Base-by-base conservation (phyloP, 2,888 invertebrate genomes). In the Leptopterna dolabrata region DNA sequence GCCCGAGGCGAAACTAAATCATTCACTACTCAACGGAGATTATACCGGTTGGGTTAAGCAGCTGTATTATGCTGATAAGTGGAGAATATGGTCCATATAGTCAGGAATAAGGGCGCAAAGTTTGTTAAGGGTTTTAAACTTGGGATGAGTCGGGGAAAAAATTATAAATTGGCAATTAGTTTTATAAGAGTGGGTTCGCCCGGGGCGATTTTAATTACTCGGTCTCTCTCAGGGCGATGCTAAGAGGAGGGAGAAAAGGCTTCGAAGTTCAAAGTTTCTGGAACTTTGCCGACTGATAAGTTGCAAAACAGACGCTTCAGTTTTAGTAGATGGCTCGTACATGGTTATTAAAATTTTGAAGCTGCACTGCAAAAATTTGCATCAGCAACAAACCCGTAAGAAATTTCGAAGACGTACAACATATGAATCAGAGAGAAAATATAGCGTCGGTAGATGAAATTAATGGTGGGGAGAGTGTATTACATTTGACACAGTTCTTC, bases 121-220 rank as follows among this genome's bases (percentile, higher is more conserved):
- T 78, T 78, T 78, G 78, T 78, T 78, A 73, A 76, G 45, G 78
- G 45, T 45, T 43, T 41, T 47, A 43, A 78, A 29, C 41, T 47
- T 19, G 78, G 24, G 45, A 45, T 27, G 63, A 63, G 19, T 3
- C 27, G 24, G 24, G 63, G 13, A 47, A 78, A 47, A 73, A 19
- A 63, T n/a, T n/a, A 78, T 45, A 78, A 78, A 78, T 45, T 78
- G 78, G 78, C 78, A 78, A 78, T 78, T 78, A 78, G 19, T 78
- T 78, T 78, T 76, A 45, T 78, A 24, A 45, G 45, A 78, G 45
- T 36, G 30, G 73, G 19, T 73, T 29, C 29, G 16, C 36, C 73
- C 36, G 73, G 36, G 73, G 73, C 30, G 73, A 36, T 19, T 73
- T 73, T 73, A 73, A 73, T 73, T 73, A 30, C 73, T 14, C 16